A percentile compares a stretch with the other conserved stretches of the same genome.
phyloP scores from a whole-genome alignment of 2,888 invertebrate species.

The Eristalis arbustorum region DNA sequence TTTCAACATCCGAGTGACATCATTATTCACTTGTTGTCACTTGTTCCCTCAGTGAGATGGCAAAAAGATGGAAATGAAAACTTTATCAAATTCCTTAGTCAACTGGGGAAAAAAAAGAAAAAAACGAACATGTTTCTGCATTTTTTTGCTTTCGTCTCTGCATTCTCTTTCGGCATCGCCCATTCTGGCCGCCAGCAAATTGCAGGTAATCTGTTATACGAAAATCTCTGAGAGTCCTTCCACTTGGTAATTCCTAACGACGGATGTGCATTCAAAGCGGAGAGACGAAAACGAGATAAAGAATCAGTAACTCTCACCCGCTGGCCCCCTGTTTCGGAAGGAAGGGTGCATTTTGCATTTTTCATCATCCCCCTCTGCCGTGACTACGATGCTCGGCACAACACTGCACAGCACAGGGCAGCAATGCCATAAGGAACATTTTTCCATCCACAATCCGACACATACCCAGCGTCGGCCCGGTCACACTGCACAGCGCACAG shows the following conservation, averaged over 20 bases:
- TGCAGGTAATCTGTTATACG: slow-evolving; percentile 65
- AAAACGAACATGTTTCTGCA: neutral
- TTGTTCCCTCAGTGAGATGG: slow-evolving; percentile 28
- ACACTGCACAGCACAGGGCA: neutral
- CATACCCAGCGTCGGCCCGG: neutral
- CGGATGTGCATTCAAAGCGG: slow-evolving; percentile 34
- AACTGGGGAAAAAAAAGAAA: neutral
- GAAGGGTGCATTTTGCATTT: slow-evolving; percentile 57
- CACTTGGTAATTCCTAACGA: slow-evolving; percentile 61
- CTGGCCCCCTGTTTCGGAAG: neutral
- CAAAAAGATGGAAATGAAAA: slow-evolving; percentile 57
- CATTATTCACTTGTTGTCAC: slow-evolving; percentile 64
- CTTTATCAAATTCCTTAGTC: slow-evolving; percentile 56
- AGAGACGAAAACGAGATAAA: slow-evolving; percentile 24
- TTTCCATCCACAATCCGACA: slow-evolving; percentile 18
- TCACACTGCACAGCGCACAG: neutral
- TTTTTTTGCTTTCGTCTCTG: neutral
- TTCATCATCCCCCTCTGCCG: slow-evolving; percentile 42
- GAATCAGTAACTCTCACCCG: neutral
- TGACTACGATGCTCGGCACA: slow-evolving; percentile 4
- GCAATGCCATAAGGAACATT: slow-evolving; percentile 31
- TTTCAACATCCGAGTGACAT: slow-evolving; percentile 49
- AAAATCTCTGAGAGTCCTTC: slow-evolving; percentile 55
- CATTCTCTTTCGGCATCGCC: neutral
- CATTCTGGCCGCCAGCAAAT: slow-evolving; percentile 40